These are phyloP conservation scores for Hybos culiciformis DNA, from an alignment of 2,888 invertebrate species.

Conservation along the genomic window DNA sequence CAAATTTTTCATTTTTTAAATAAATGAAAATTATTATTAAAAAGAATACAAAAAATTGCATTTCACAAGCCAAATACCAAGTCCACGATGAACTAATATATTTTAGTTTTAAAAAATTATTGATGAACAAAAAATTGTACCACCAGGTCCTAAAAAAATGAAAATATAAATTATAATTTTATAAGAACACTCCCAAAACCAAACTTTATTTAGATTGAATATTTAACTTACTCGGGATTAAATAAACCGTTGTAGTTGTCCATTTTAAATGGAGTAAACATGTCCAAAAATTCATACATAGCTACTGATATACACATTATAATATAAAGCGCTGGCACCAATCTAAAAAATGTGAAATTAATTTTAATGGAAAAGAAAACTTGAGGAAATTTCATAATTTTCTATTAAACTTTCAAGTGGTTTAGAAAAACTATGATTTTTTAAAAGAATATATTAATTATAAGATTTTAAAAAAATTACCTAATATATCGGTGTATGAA, in stretches of 20 bases:
- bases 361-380: not conserved
- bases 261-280: constrained; percentile 24
- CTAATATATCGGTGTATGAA: constrained; percentile 23
- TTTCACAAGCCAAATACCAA: constrained; percentile 28
- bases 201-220: not conserved
- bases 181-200: too few relatives aligned
- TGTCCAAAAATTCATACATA: constrained; percentile 20
- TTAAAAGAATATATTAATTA: constrained; percentile 2
- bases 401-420: too few relatives aligned
- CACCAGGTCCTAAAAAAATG: constrained; percentile 21
- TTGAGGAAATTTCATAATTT: too few relatives aligned
- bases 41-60: constrained; percentile 23
- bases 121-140: constrained; percentile 23
- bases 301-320: constrained; percentile 22
- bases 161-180: not conserved
- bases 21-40: constrained; percentile 21
- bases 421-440: not conserved
- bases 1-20: constrained; percentile 19
- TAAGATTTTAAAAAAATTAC: constrained; percentile 14
- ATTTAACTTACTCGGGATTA: constrained; percentile 23
- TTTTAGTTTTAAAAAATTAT: constrained; percentile 21
- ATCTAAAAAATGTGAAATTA: constrained; percentile 15
- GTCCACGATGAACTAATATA: constrained; percentile 24
- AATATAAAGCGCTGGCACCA: constrained; percentile 24
- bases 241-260: constrained; percentile 22